phyloP scores from a whole-genome alignment of 92 coral and sea anemone species.

The Epizoanthus illoricatus region DNA sequence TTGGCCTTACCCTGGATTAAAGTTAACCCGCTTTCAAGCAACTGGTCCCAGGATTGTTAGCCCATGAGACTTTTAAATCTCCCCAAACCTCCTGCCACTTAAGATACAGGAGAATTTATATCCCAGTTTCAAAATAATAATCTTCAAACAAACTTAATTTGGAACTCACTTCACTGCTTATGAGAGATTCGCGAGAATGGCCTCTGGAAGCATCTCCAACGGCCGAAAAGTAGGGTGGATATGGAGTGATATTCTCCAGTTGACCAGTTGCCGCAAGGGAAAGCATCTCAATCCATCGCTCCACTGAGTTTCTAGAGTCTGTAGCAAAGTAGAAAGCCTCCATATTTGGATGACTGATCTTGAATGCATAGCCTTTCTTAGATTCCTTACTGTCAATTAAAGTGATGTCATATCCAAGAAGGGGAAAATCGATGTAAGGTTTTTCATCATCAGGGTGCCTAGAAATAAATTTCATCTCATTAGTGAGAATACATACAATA shows the following conservation, averaged over 20 bases:
- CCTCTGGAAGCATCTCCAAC: slow-evolving; percentile 28
- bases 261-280: slow-evolving; percentile 93
- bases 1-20: too few species aligned
- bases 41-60: too few species aligned
- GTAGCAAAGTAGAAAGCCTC: slow-evolving; percentile 83
- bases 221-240: slow-evolving; percentile 76
- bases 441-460: slow-evolving; percentile 88
- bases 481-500: background rate
- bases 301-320: slow-evolving; percentile 86
- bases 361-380: slow-evolving; percentile 78
- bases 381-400: slow-evolving; percentile 89
- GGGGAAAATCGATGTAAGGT: slow-evolving; percentile 68
- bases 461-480: background rate
- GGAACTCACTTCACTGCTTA: slow-evolving; percentile 70
- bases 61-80: too few species aligned
- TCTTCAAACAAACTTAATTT: background rate
- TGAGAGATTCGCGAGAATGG: slow-evolving; percentile 69
- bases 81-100: too few species aligned
- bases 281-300: slow-evolving; percentile 94
- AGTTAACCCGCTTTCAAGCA: too few species aligned
- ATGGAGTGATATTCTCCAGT: slow-evolving; percentile 81
- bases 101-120: too few species aligned
- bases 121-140: background rate
- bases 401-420: slow-evolving; percentile 80
- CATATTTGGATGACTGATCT: slow-evolving; percentile 76